Base-by-base conservation (phyloP, 2,888 invertebrate genomes). In the Cephus rjabovi region DNA sequence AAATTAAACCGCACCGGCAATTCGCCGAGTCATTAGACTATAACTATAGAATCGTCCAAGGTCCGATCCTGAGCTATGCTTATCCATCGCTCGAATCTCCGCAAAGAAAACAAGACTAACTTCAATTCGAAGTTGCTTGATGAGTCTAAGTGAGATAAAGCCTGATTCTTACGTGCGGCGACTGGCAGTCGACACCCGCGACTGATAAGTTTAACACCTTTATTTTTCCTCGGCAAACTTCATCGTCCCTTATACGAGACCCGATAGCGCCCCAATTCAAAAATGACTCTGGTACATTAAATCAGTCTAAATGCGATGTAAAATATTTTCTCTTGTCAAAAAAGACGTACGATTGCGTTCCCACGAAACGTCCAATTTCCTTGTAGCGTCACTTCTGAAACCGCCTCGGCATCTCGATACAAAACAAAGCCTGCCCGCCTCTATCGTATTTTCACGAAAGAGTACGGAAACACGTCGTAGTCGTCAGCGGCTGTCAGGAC, bases 51-150 rank as follows among this genome's bases (percentile, higher is more conserved):
- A 78, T 71, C 82, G 76, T 71, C 71, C 74, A 75, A 75, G 77
- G 82, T 79, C 80, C 80, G 83, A 85, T 85, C 85, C 83, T 79
- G 79, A 77, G 75, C 80, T 23, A 34, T 34, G 71, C 71, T 56
- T 88, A 88, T 88, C 88, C 75, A 76, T 73, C 78, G 78, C 75
- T 81, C 76, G 77, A 80, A 88, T 88, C 88, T 82, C 77, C 71
- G 35, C 81, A 84, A 87, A 87, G 84, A 84, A 84, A 87, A 84
- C 81, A 85, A 89, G 86, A 84, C 81, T 30, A 79, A 81, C 86
- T 86, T 85, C 88, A 87, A 88, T 89, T 84, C 86, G 88, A 56
- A 89, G 87, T 89, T 88, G 81, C 82, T 86, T 86, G 87, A 89
- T 87, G 87, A 88, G 87, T 83, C 83, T 35, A 56, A 56, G 56